Conservation (phyloP, 2,888 invertebrate species). For the Phymatocera aterrima region DNA sequence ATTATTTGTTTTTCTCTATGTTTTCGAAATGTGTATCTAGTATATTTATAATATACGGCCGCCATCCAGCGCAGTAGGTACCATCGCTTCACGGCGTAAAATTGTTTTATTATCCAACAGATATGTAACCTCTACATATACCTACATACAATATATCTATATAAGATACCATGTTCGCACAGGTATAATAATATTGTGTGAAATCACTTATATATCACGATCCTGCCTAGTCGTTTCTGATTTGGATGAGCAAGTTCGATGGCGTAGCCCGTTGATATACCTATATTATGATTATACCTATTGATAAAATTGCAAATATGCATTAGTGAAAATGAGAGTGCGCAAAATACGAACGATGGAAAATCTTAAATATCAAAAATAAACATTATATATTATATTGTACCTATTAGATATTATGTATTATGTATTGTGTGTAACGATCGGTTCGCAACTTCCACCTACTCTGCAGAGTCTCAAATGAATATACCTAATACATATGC, state of each 20-base stretch:
- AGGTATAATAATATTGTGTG: background rate
- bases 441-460: constrained; percentile 24
- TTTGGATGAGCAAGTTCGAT: background rate
- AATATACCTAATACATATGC: no score
- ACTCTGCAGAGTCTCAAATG: background rate
- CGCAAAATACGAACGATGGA: background rate
- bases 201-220: background rate
- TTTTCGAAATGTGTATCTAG: background rate
- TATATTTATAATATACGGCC: background rate
- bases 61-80: background rate
- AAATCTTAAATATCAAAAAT: background rate
- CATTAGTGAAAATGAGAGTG: background rate
- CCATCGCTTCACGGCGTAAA: background rate
- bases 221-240: background rate
- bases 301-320: background rate
- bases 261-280: background rate
- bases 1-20: background rate
- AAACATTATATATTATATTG: background rate
- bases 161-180: no score
- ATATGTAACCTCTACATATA: background rate
- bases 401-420: background rate
- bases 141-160: background rate
- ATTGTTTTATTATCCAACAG: constrained; percentile 9
- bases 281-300: no score
- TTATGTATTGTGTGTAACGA: constrained; percentile 14